These are phyloP conservation scores for Harpagus bidentatus DNA, from an alignment of 2,113 vertebrate species.

Conservation along the genomic window DNA sequence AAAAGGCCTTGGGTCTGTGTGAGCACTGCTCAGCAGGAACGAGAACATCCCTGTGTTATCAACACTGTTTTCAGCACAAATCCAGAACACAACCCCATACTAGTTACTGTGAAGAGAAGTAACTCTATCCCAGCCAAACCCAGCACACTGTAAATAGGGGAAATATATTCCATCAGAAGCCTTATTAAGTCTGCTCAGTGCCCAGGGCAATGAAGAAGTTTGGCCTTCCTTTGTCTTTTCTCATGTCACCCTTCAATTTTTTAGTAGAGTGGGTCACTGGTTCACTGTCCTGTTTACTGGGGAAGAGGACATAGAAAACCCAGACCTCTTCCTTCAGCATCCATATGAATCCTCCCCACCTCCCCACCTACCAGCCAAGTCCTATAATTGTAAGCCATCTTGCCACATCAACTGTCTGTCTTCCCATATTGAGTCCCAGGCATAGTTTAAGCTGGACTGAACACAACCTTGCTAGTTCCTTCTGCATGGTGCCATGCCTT, in stretches of 20 bases:
- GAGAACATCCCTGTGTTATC: too few species aligned
- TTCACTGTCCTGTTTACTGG: background rate
- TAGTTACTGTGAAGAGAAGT: too few species aligned
- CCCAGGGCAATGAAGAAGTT: background rate
- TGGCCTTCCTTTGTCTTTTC: background rate
- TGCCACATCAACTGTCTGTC: background rate
- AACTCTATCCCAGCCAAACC: too few species aligned
- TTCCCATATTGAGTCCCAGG: background rate
- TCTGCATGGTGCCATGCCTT: rapidly evolving
- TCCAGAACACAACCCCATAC: too few species aligned
- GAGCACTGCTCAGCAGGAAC: too few species aligned
- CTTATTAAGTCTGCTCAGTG: background rate
- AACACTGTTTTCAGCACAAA: too few species aligned
- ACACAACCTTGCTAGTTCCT: background rate
- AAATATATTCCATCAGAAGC: background rate
- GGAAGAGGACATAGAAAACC: background rate
- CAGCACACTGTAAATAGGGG: background rate
- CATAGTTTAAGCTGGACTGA: background rate
- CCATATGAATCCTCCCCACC: background rate
- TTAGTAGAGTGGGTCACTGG: background rate
- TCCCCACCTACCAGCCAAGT: background rate
- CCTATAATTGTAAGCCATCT: background rate
- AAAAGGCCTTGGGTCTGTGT: too few species aligned
- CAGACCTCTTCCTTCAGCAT: background rate
- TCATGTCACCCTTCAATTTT: background rate